phyloP scores from a whole-genome alignment of 64 coral and sea anemone genomes.

The Porites lutea region DNA sequence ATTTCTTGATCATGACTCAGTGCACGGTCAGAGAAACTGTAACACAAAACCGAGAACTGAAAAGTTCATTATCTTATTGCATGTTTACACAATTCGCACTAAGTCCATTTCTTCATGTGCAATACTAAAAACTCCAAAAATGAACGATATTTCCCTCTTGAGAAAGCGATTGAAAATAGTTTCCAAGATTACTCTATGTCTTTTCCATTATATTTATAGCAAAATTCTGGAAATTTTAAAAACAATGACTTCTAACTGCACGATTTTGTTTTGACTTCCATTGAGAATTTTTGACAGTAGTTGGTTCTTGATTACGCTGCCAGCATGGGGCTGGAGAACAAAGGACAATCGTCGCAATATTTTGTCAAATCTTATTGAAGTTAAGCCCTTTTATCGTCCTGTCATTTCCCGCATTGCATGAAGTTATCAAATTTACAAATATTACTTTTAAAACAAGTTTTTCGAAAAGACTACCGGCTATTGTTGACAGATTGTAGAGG shows the following conservation, averaged over 20 bases:
- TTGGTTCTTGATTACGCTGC: too few relatives aligned
- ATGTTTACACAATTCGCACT: too few relatives aligned
- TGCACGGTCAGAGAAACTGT: too few relatives aligned
- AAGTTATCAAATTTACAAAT: constrained; percentile 16
- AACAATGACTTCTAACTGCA: too few relatives aligned
- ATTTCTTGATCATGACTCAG: too few relatives aligned
- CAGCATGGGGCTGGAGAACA: not conserved
- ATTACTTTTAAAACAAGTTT: not conserved
- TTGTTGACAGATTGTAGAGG: not conserved
- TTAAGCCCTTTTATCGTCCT: not conserved
- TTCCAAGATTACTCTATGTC: not conserved
- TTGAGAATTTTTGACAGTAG: too few relatives aligned
- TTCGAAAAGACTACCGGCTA: not conserved
- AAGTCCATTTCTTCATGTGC: not conserved
- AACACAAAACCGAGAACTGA: too few relatives aligned
- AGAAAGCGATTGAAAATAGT: too few relatives aligned
- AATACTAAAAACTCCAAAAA: not conserved
- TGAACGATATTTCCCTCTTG: not conserved
- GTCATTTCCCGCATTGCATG: not conserved
- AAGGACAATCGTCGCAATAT: not conserved
- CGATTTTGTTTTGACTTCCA: too few relatives aligned
- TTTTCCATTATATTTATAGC: not conserved
- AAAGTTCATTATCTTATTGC: too few relatives aligned
- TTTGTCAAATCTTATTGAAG: not conserved
- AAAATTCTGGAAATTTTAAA: too few relatives aligned